phyloP scores from a whole-genome alignment of 2,888 invertebrate genomes.

The Campoplex capitator region DNA sequence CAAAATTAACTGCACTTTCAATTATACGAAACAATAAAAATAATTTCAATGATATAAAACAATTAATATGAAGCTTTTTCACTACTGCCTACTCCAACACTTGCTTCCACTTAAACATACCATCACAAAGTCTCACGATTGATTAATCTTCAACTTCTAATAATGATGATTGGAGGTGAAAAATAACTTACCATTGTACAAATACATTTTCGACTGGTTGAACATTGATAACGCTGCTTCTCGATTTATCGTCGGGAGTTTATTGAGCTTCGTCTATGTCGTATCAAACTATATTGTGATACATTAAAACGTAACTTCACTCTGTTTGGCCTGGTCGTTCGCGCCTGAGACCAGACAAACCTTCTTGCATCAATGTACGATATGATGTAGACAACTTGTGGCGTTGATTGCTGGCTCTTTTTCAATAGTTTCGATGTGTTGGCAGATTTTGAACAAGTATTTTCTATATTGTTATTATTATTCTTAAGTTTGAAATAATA shows the following conservation, averaged over 20 bases:
- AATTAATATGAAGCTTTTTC: neutral
- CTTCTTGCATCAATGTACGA: conserved; percentile 8
- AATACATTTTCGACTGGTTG: neutral
- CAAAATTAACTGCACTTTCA: neutral
- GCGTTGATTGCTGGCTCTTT: neutral
- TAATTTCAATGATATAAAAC: neutral
- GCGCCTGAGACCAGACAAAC: conserved; percentile 33
- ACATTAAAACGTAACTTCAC: neutral
- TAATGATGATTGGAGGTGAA: neutral
- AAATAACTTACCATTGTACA: neutral
- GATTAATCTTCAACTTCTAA: neutral
- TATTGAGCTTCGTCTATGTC: neutral
- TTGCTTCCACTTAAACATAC: neutral
- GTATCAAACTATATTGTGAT: neutral
- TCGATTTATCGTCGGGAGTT: neutral
- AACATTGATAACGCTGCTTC: neutral
- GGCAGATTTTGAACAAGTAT: neutral
- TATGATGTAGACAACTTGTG: too few species aligned
- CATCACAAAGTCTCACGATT: neutral
- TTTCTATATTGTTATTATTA: neutral
- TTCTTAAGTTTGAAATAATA: neutral
- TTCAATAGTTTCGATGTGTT: neutral
- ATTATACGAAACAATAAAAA: neutral
- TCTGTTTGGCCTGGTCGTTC: neutral
- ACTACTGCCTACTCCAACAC: neutral